Base-by-base conservation (phyloP, 2,888 invertebrate genomes). In the Dicyrtoma fusca region DNA sequence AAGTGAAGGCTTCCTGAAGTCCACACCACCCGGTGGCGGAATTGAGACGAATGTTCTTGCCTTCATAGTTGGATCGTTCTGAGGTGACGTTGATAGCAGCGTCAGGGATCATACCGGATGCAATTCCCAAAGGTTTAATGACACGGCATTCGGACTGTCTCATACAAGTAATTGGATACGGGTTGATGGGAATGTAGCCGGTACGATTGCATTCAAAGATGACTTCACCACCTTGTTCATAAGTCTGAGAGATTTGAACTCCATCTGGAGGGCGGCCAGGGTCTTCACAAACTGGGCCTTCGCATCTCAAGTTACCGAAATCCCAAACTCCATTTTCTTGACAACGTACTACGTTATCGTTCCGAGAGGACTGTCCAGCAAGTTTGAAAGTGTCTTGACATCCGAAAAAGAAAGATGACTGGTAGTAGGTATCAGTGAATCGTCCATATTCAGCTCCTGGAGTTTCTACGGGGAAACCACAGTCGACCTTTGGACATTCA, bases 1-100 rank as follows among this genome's bases (percentile, higher is more conserved):
- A 97, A 0, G 96, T 96, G 82, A 97, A 96, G 0, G 95, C 92
- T 85, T 97, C 97, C 85, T 94, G 92, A 82, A 95, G 95, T n/a
- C 94, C 94, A 84, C 95, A 95, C 95, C 95, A 96, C 19, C 95
- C 95, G 59, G 95, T 95, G 2, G 94, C 95, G 0, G 95, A 95
- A 83, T 94, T 95, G 45, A 96, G 85, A 42, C 95, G 88, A 13
- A 95, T 90, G 82, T 95, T 94, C 83, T 87, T 90, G 0, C 94
- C 94, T 87, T 95, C 94, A 82, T 95, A 95, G 82, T 95, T 95
- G 25, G 94, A 93, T 82, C 84, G 87, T 84, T 95, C 95, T 13
- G 95, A 95, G 0, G 96, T 96, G 0, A 95, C 95, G 82, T 96
- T 97, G 69, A 97, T 96, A 1, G 96, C 95, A 0, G 93, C 92